Evolutionary conservation across 2,113 vertebrate species (phyloP).

Genomic region (Perca fluviatilis): DNA sequence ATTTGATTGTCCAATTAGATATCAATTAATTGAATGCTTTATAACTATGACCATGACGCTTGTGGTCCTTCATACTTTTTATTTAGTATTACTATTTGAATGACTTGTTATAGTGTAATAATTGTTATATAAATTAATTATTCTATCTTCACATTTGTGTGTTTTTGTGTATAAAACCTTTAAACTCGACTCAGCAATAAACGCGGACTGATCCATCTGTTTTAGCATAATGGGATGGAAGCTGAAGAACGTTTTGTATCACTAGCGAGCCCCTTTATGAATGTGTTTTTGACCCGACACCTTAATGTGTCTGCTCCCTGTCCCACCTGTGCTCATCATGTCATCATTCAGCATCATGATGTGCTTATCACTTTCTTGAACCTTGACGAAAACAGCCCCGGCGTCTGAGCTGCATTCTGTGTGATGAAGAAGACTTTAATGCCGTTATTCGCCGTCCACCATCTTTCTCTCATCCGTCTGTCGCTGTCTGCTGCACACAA

Average conservation of each 20-base stretch:
- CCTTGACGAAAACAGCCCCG: conserved; percentile 21
- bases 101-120: background rate
- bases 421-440: conserved; percentile 42
- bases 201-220: background rate
- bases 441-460: background rate
- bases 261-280: conserved; percentile 1
- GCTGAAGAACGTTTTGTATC: background rate
- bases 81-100: background rate
- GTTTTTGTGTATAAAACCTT: background rate
- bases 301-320: conserved; percentile 33
- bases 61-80: background rate
- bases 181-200: background rate
- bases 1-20: background rate
- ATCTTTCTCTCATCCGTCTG: conserved; percentile 32
- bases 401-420: conserved; percentile 20
- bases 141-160: background rate
- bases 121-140: background rate
- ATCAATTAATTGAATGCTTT: background rate
- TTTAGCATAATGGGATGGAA: background rate
- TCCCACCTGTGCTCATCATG: conserved; percentile 15
- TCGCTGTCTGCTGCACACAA: conserved; percentile 39
- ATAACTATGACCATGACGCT: background rate
- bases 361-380: conserved; percentile 41
- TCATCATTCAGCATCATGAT: conserved; percentile 34
- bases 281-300: conserved; percentile 24